These are phyloP conservation scores for Ochotona curzoniae DNA, from an alignment of 2,113 vertebrate genomes.

Conservation along the genomic window DNA sequence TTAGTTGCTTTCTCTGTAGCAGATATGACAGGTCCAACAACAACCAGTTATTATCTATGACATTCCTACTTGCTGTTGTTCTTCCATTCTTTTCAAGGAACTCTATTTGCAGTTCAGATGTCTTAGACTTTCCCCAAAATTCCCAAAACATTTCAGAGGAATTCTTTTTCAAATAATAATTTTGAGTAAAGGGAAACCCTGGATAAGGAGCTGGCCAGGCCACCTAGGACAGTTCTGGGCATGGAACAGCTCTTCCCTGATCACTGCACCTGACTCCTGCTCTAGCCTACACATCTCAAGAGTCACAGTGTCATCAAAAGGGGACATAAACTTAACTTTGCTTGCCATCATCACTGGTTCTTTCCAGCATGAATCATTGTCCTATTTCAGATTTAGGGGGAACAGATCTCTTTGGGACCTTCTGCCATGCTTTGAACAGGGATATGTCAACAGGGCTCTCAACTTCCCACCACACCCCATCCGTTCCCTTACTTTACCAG, in stretches of 20 bases:
- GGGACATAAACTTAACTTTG: neutral
- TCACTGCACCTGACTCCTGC: neutral
- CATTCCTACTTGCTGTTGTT: neutral
- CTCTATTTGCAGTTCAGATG: conserved; percentile 22
- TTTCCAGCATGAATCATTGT: neutral
- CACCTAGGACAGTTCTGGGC: neutral
- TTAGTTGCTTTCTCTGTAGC: neutral
- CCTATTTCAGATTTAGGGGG: neutral
- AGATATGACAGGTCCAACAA: neutral
- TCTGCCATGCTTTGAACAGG: neutral
- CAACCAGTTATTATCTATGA: neutral
- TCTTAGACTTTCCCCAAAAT: neutral
- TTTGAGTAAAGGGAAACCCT: neutral
- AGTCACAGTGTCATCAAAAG: neutral
- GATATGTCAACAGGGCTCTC: neutral
- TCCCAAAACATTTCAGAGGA: conserved; percentile 35
- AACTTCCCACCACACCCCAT: too few relatives aligned
- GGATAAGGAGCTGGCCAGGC: neutral
- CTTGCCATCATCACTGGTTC: neutral
- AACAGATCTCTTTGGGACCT: neutral
- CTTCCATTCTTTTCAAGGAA: conserved; percentile 13
- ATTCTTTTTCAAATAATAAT: conserved; percentile 11
- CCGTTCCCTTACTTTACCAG: neutral
- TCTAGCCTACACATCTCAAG: neutral
- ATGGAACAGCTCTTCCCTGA: neutral